Percentiles rank a stretch among this genome's conserved stretches.
Evolutionary conservation across 2,888 invertebrate species (phyloP).

Genomic region (Arrhopalites spinosus): DNA sequence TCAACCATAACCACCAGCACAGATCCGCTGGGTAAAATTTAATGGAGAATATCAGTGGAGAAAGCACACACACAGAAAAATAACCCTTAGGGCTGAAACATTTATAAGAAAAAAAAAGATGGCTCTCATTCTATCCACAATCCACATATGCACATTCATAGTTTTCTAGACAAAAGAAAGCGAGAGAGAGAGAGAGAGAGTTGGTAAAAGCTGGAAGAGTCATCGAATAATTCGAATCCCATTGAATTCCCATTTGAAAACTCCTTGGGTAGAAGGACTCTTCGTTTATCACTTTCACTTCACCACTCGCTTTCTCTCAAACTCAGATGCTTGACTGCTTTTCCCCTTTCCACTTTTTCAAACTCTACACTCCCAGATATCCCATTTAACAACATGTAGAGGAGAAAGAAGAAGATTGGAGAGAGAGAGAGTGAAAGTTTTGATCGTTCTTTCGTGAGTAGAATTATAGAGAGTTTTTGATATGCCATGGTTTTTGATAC

Average conservation of each 20-base stretch:
- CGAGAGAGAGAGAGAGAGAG: conserved; percentile 3
- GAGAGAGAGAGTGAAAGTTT: neutral
- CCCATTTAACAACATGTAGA: no score
- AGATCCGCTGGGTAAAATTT: neutral
- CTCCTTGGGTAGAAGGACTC: conserved; percentile 6
- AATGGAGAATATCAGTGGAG: no score
- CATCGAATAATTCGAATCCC: conserved; percentile 17
- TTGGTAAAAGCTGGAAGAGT: neutral
- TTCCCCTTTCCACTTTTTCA: neutral
- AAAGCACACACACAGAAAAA: no score
- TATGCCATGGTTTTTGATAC: no score
- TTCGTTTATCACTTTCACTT: conserved; percentile 32
- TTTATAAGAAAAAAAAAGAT: neutral
- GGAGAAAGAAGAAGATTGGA: neutral
- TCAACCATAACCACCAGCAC: neutral
- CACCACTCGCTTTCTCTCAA: conserved; percentile 11
- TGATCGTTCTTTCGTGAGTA: conserved; percentile 1
- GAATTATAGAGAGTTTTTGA: neutral
- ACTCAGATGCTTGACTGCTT: neutral
- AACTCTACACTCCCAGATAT: no score
- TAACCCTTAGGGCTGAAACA: no score
- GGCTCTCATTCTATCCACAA: neutral
- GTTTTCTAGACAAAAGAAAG: neutral
- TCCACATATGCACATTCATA: neutral
- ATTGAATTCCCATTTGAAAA: conserved; percentile 19